Base-by-base conservation (phyloP, 1,140 invertebrate genomes). In the Schlechtendalia chinensis region DNA sequence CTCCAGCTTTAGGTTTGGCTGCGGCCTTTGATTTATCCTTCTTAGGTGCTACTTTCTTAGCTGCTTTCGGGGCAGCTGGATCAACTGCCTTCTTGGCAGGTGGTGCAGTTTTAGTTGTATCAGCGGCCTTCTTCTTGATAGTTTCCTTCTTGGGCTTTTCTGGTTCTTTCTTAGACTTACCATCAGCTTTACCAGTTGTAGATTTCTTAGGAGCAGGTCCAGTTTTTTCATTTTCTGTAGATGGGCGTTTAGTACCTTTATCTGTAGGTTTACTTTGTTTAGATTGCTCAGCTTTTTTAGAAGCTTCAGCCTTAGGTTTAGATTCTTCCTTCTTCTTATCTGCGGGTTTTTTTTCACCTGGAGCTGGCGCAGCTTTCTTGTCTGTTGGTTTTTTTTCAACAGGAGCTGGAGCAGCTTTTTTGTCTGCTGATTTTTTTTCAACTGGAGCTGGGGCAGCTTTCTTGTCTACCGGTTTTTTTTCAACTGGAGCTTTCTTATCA, bases 1-100 rank as follows among this genome's bases (percentile, higher is more conserved):
- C 82, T n/a, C 82, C 75, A 39, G 82, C 47, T 69, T 84, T 84
- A 47, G 88, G 69, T 58, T 82, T 77, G 16, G 83, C 81, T 39
- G 80, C 82, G 58, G 81, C 83, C 81, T 89, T 87, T 47, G 89
- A 84, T 83, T 88, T 88, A 53, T 87, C 86, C 32, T 87, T 85
- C 81, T 88, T 88, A 10, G 87, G 83, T 29, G 82, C 86, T 63
- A 86, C 45, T 54, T 71, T 81, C 39, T 81, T 83, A 39, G 82
- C 58, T 61, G 81, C 53, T 65, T 82, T 82, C 6, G 65, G 80
- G 17, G 81, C 81, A 75, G 81, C 72, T 67, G 67, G 56, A 45
- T 82, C 82, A 81, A 72, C 81, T 69, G 71, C 72, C 39, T 82
- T 80, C 19, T 75, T 74, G 11, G 80, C 72, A 0, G 65, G 39